Evolutionary conservation across 2,113 vertebrate genomes (phyloP).

Genomic region (Promerops cafer): DNA sequence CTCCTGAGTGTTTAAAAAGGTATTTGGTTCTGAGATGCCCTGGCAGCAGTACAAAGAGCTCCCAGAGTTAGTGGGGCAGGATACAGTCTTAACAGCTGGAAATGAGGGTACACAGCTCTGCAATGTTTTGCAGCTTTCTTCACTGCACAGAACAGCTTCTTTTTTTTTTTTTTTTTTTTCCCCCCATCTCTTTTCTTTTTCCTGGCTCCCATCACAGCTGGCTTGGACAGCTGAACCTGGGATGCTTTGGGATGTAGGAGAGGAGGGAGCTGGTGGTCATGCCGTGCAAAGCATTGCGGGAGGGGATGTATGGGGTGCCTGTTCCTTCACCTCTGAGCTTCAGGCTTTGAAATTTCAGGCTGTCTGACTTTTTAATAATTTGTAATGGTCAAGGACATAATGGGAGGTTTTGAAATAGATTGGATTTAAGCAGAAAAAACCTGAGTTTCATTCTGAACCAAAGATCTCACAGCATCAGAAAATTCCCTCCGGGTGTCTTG

Average conservation of each 20-base stretch:
- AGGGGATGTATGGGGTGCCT: neutral
- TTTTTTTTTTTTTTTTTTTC: too few relatives aligned
- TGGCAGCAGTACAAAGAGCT: neutral
- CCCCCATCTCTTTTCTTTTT: neutral
- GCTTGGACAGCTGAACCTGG: neutral
- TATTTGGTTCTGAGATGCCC: neutral
- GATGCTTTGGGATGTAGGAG: neutral
- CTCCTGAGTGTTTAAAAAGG: neutral
- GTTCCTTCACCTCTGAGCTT: neutral
- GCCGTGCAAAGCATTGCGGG: neutral
- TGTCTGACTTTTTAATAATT: neutral
- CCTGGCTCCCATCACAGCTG: neutral
- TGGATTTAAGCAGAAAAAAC: neutral
- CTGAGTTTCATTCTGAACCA: neutral
- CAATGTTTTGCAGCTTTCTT: neutral
- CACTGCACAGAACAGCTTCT: neutral
- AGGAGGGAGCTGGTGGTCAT: neutral
- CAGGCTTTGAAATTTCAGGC: neutral
- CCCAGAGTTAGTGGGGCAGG: neutral
- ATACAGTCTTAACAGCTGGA: neutral
- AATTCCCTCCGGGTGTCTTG: neutral
- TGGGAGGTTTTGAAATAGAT: neutral
- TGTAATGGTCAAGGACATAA: neutral
- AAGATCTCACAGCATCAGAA: neutral
- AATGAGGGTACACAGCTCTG: neutral